Conservation (phyloP, 2,888 invertebrate genomes). For the Euplagia quadripunctaria region DNA sequence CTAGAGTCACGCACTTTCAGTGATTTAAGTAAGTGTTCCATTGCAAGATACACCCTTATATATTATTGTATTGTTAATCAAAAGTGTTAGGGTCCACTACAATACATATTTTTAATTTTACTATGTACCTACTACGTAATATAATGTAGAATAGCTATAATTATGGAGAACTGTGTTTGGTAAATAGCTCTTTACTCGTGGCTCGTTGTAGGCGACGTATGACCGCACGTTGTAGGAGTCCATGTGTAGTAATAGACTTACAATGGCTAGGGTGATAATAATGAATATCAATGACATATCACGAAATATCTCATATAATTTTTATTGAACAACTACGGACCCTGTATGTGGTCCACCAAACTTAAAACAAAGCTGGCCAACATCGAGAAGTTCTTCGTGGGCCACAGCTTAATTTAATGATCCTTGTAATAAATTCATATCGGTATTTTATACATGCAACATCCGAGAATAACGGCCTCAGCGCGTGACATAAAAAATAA, state of each 20-base stretch:
- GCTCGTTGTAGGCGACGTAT: neutral
- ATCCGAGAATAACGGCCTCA: constrained; percentile 32
- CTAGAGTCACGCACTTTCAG: no score
- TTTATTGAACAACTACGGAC: neutral
- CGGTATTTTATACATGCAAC: constrained; percentile 29
- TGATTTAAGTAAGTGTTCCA: no score
- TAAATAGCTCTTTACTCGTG: neutral
- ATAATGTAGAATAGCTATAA: no score
- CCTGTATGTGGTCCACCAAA: neutral
- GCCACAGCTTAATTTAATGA: constrained; percentile 40
- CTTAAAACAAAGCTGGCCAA: neutral
- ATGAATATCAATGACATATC: no score
- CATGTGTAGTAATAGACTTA: neutral
- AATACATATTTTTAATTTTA: no score
- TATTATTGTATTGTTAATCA: no score
- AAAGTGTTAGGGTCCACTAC: no score
- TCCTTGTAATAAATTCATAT: constrained; percentile 43
- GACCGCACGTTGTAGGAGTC: neutral
- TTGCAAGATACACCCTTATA: no score
- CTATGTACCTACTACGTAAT: no score
- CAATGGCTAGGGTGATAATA: neutral
- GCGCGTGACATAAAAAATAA: constrained; percentile 34
- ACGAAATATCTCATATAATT: no score
- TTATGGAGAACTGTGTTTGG: neutral
- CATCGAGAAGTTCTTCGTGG: neutral